phyloP scores from a whole-genome alignment of 2,888 invertebrate species.

The Drosophila parthenogenetica region DNA sequence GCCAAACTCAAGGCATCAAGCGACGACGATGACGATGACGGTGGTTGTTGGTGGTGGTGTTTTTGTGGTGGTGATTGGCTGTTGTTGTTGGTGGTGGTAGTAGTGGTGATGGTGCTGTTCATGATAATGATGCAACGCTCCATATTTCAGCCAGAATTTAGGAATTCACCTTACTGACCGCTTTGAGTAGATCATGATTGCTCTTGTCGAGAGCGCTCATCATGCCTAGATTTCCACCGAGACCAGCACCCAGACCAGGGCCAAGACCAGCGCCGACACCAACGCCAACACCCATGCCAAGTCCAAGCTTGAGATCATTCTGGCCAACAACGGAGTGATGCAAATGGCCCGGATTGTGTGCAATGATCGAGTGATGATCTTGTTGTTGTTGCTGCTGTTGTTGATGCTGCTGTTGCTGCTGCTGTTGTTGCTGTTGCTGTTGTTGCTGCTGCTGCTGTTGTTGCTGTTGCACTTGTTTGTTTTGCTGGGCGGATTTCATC shows the following conservation, averaged over 20 bases:
- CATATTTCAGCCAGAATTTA: constrained; percentile 72
- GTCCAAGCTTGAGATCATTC: constrained; percentile 85
- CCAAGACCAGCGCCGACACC: constrained; percentile 81
- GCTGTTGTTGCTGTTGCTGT: constrained; percentile 80
- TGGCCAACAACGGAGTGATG: constrained; percentile 85
- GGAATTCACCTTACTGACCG: constrained; percentile 85
- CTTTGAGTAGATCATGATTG: constrained; percentile 85
- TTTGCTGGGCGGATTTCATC: constrained; percentile 93
- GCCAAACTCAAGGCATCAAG: constrained; percentile 60
- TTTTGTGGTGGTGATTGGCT: constrained; percentile 31
- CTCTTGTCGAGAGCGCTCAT: constrained; percentile 85
- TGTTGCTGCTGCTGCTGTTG: constrained; percentile 83
- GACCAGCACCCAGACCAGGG: constrained; percentile 79
- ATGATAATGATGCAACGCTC: constrained; percentile 7
- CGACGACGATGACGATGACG: constrained; percentile 40
- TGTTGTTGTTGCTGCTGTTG: constrained; percentile 82
- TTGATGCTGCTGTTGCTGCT: constrained; percentile 81
- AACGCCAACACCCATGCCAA: constrained; percentile 83
- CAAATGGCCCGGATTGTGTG: constrained; percentile 85
- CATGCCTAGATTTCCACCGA: constrained; percentile 85
- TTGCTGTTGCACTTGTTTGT: constrained; percentile 86
- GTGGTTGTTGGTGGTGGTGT: constrained; percentile 37
- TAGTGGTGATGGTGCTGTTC: constrained; percentile 25
- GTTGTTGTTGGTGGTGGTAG: constrained; percentile 22
- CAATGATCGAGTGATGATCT: constrained; percentile 84